Evolutionary conservation across 2,797 vertebrate genomes (phyloP), one percentile per base, ranked within the genome.

Genomic region (Phataginus tetradactyla): DNA sequence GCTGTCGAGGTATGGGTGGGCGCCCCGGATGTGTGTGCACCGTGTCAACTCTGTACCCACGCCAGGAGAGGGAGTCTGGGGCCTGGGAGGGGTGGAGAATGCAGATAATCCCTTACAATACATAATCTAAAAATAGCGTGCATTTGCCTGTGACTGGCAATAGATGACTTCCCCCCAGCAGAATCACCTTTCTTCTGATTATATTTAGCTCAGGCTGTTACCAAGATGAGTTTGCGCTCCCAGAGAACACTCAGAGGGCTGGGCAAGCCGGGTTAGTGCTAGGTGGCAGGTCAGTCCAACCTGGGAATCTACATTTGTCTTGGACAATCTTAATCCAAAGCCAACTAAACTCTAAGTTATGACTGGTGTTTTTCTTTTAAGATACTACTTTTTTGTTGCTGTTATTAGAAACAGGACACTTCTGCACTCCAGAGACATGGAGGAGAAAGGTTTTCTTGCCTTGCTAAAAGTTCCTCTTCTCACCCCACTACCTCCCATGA

Each of bases 141-240:
- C 15, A 0, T 83, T 94, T 96, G 96, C 90, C 78, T 94, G 80
- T 86, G 84, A 95, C 90, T 83, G 88, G 93, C 85, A 94, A 75
- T 69, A 45, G 37, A 77, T 21, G 68, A 95, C 85, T 68, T 32
- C 4, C 39, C 63, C 34, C 37, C 77, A 49, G 69, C 78, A 95
- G 86, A 94, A 86, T 92, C 87, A 90, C 85, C 84, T 96, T 97
- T 63, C 94, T 97, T 63, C 92, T 96, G 83, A 95, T 95, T 95
- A 81, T 84, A 87, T 95, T 95, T 96, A 86, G 95, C 96, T 95
- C 71, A 39, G 90, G 93, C 87, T 92, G 63, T 74, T 96, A 90
- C 74, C 93, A 92, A 90, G 96, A 91, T 92, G 88, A 95, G 74
- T 51, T 90, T 71, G 86, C 57, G 14, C 55, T 91, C 90, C 61